Percentiles rank a stretch among this genome's conserved stretches.
phyloP scores from a whole-genome alignment of 2,888 invertebrate genomes.

The Coecobrya sp. region DNA sequence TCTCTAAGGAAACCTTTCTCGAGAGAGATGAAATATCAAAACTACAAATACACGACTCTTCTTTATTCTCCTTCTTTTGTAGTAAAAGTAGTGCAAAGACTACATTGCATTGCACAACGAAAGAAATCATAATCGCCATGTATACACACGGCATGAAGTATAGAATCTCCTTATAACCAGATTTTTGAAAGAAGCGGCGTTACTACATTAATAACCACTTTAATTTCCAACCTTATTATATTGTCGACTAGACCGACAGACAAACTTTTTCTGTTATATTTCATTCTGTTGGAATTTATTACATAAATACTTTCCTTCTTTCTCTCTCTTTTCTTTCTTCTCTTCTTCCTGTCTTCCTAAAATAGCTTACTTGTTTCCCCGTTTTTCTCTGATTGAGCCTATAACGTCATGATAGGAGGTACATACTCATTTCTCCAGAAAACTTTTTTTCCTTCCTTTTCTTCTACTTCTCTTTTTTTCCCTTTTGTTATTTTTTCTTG shows the following conservation, averaged over 20 bases:
- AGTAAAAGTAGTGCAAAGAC: neutral
- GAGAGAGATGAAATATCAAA: slow-evolving; percentile 31
- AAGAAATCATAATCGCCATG: slow-evolving; percentile 3
- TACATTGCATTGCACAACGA: slow-evolving; percentile 7
- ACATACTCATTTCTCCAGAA: neutral
- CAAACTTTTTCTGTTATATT: neutral
- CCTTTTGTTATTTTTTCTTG: neutral
- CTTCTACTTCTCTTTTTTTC: neutral
- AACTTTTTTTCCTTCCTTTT: neutral
- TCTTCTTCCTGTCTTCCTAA: neutral
- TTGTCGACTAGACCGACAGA: neutral
- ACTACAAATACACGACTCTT: no score
- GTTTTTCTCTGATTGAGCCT: neutral
- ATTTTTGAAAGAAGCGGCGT: neutral
- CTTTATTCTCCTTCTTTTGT: neutral
- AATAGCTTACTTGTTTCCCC: slow-evolving; percentile 11
- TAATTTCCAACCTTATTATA: no score
- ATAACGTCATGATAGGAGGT: neutral
- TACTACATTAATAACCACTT: no score
- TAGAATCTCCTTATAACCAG: neutral
- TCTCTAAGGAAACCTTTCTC: neutral
- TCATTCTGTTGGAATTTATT: neutral
- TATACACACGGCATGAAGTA: neutral
- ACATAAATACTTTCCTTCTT: neutral
- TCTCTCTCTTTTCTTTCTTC: neutral